These are phyloP conservation scores for Thecophora atra DNA, from an alignment of 2,888 invertebrate genomes.

Conservation along the genomic window DNA sequence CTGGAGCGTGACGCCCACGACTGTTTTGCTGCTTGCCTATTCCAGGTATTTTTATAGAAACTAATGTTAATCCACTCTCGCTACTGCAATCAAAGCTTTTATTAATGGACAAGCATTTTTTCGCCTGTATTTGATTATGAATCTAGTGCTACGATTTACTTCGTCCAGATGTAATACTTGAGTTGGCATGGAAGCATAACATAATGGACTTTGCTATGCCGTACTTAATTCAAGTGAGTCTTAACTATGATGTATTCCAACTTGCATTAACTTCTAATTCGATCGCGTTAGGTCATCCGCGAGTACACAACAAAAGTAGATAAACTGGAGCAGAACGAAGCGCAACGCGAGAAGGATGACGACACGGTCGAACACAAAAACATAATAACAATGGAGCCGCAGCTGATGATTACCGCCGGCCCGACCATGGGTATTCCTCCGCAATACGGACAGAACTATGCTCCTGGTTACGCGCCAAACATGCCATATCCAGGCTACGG, in stretches of 20 bases:
- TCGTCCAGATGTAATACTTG: slow-evolving; percentile 97
- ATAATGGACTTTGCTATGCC: slow-evolving; percentile 99
- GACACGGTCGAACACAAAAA: slow-evolving; percentile 92
- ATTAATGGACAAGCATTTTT: slow-evolving; percentile 3
- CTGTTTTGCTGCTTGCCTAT: slow-evolving; percentile 97
- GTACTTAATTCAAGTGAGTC: slow-evolving; percentile 91
- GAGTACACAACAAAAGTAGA: slow-evolving; percentile 87
- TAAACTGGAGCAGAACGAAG: slow-evolving; percentile 94
- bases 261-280: slow-evolving; percentile 8
- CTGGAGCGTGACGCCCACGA: slow-evolving; percentile 93
- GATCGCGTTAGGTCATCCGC: slow-evolving; percentile 70
- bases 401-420: slow-evolving; percentile 96
- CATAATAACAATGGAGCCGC: slow-evolving; percentile 96
- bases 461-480: slow-evolving; percentile 64
- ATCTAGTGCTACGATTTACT: slow-evolving; percentile 95
- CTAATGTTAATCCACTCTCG: too few species aligned
- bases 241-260: too few species aligned
- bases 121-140: slow-evolving; percentile 23
- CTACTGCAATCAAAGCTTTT: background rate
- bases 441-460: slow-evolving; percentile 65
- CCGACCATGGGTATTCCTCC: slow-evolving; percentile 71
- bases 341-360: slow-evolving; percentile 91
- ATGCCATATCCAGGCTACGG: slow-evolving; percentile 65
- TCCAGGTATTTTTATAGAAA: slow-evolving; percentile 71
- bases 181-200: slow-evolving; percentile 97